Evolutionary conservation across 2,113 vertebrate genomes (phyloP).

Genomic region (Typhlomys cinereus): DNA sequence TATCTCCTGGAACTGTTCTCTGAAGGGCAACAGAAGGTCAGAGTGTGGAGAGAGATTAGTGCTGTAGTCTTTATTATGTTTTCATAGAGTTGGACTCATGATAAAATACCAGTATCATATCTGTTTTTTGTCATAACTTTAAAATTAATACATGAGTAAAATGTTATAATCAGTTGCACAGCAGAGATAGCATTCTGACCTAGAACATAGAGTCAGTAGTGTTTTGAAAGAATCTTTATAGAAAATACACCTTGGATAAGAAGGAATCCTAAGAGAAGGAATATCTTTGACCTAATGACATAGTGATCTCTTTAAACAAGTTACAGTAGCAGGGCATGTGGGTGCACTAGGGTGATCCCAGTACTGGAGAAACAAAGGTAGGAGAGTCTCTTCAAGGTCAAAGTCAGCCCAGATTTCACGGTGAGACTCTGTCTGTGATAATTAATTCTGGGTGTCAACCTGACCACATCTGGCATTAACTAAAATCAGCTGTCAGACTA

Average conservation of each 20-base stretch:
- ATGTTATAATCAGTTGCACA: not conserved
- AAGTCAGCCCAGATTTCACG: not conserved
- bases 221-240: conserved; percentile 4
- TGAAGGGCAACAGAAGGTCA: not conserved
- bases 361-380: not conserved
- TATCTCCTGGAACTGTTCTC: not conserved
- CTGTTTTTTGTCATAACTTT: not conserved
- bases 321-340: not conserved
- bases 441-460: too few species aligned
- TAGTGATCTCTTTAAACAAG: not conserved
- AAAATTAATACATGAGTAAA: not conserved
- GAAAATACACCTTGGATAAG: not conserved
- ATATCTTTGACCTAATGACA: conserved; percentile 8
- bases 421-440: not conserved
- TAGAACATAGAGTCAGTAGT: not conserved
- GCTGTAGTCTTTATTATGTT: not conserved
- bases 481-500: too few species aligned
- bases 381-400: not conserved
- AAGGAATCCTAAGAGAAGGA: not conserved
- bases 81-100: not conserved
- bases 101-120: not conserved
- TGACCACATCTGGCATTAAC: too few species aligned
- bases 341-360: too few species aligned
- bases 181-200: not conserved
- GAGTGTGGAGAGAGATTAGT: not conserved